phyloP scores from a whole-genome alignment of 2,888 invertebrate genomes.

The Ophion slaviceki region DNA sequence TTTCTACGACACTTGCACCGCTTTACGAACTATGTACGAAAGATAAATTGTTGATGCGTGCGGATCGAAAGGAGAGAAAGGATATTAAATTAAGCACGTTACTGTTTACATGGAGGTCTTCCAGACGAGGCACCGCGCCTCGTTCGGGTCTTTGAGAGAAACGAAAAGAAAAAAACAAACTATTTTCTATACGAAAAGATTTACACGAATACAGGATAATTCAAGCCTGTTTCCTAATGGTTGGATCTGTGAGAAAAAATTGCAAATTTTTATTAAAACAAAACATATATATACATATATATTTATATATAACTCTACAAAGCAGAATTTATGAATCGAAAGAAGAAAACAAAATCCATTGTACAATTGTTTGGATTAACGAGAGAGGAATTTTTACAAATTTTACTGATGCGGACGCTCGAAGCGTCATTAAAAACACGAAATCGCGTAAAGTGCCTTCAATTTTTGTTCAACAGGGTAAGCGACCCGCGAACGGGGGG shows the following conservation, averaged over 20 bases:
- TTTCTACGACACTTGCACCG: constrained; percentile 26
- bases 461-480: constrained; percentile 9
- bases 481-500: background rate
- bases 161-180: constrained; percentile 5
- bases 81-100: background rate
- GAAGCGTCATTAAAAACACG: constrained; percentile 54
- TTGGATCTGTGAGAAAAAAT: constrained; percentile 6
- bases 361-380: constrained; percentile 37
- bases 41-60: constrained; percentile 19
- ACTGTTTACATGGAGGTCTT: constrained; percentile 24
- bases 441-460: constrained; percentile 65
- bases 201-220: constrained; percentile 15
- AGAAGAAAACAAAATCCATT: constrained; percentile 3
- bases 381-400: constrained; percentile 43
- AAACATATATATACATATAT: constrained; percentile 11
- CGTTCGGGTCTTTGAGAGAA: constrained; percentile 29
- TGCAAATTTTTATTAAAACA: constrained; percentile 10
- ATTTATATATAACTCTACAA: constrained; percentile 27
- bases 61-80: background rate
- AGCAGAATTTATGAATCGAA: constrained; percentile 2
- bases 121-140: constrained; percentile 30
- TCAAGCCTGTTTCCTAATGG: background rate
- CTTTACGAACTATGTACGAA: constrained; percentile 28
- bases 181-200: constrained; percentile 50
- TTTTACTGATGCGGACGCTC: constrained; percentile 53